Percentiles rank a stretch among this genome's conserved stretches.
Evolutionary conservation across 2,888 invertebrate species (phyloP).

Genomic region (Athalia cordata): DNA sequence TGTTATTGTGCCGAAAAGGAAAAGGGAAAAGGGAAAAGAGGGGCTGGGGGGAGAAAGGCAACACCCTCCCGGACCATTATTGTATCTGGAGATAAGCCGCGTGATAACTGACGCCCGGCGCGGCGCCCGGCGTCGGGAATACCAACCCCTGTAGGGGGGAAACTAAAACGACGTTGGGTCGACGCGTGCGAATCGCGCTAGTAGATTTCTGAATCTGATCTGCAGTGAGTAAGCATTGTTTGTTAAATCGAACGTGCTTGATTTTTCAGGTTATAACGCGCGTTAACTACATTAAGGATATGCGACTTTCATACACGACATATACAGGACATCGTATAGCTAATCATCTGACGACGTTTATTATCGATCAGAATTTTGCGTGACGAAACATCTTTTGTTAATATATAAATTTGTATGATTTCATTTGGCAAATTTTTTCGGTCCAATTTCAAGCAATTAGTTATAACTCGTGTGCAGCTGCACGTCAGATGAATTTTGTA

Average conservation of each 20-base stretch:
- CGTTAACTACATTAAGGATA: too few species aligned
- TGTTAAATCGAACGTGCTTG: slow-evolving; percentile 54
- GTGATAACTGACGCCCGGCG: slow-evolving; percentile 51
- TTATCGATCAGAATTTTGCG: neutral
- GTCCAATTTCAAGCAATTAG: too few species aligned
- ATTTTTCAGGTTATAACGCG: slow-evolving; percentile 44
- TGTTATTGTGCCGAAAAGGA: slow-evolving; percentile 58
- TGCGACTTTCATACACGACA: too few species aligned
- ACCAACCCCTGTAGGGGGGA: slow-evolving; percentile 37
- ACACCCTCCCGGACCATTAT: slow-evolving; percentile 65
- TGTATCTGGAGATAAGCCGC: slow-evolving; percentile 67
- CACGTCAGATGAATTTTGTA: too few species aligned
- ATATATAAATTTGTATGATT: too few species aligned
- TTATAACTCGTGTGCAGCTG: too few species aligned
- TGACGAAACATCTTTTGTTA: too few species aligned
- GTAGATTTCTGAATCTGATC: slow-evolving; percentile 61
- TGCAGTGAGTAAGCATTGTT: slow-evolving; percentile 60
- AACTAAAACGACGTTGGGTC: slow-evolving; percentile 50
- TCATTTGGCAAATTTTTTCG: too few species aligned
- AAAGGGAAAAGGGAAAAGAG: slow-evolving; percentile 45
- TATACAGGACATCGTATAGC: slow-evolving; percentile 9
- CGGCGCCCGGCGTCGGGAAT: slow-evolving; percentile 42
- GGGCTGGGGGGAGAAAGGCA: neutral
- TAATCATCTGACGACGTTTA: slow-evolving; percentile 36
- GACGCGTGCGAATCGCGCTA: slow-evolving; percentile 59